Base-by-base conservation (phyloP, 2,888 invertebrate species). In the Heteromurus nitidus region DNA sequence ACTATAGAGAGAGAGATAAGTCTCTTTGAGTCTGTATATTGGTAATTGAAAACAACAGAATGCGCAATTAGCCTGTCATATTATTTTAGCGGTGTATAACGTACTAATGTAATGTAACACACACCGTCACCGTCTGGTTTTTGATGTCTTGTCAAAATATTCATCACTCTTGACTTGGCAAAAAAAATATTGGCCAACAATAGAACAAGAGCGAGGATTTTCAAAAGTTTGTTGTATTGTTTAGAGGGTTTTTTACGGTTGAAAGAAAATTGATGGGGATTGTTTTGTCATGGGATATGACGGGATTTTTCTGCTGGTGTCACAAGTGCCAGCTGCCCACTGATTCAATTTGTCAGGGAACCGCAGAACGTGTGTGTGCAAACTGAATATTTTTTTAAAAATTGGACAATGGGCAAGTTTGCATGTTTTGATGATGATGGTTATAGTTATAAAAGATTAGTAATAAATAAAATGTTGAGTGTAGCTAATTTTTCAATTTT, bases 11-110 rank as follows among this genome's bases (percentile, higher is more conserved):
- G n/a, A n/a, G n/a, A n/a, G n/a, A n/a, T n/a, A n/a, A n/a, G n/a
- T n/a, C n/a, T n/a, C n/a, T n/a, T n/a, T n/a, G n/a, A n/a, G n/a
- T n/a, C n/a, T n/a, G 31, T 74, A 24, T 28, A 74, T 64, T 30
- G 64, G 47, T 74, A 74, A 74, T 74, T 74, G 73, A 74, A 74
- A 74, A 64, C 69, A 70, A 70, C 69, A 47, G 36, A 50, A 42
- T 26, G 28, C 26, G 24, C 47, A 67, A 67, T 47, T 50, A 44
- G 18, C 50, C 67, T 67, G 67, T 67, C 67, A 67, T 67, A 67
- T 67, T 67, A 67, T 67, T 64, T 64, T 22, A 36, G 64, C n/a
- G n/a, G n/a, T n/a, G n/a, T n/a, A n/a, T n/a, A n/a, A n/a, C 16
- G 42, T 64, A 42, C 42, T 13, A 5, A 11, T 47, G 16, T 16